Percentiles rank a stretch among this genome's conserved stretches.
phyloP scores from a whole-genome alignment of 2,797 vertebrate species.

The Urophycis tenuis region DNA sequence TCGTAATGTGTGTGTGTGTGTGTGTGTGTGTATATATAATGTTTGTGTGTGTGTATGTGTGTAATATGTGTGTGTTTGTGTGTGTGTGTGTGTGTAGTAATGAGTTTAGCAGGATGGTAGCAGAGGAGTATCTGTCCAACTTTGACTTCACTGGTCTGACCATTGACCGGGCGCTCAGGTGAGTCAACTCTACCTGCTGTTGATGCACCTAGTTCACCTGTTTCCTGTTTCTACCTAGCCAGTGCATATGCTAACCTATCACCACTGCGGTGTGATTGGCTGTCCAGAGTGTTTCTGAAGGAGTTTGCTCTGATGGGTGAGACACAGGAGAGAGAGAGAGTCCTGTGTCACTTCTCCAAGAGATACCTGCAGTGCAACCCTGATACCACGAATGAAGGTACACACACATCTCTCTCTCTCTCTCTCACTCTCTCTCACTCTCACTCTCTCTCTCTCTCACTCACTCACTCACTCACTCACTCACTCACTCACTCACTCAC shows the following conservation, averaged over 20 bases:
- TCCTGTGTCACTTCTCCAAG: constrained; percentile 89
- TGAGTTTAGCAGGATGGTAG: constrained; percentile 91
- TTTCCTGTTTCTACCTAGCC: no score
- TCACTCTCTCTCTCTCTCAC: not conserved
- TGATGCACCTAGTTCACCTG: no score
- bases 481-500: no score
- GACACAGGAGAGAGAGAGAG: constrained; percentile 91
- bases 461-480: constrained; percentile 17
- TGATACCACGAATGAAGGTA: constrained; percentile 78
- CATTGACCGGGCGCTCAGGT: constrained; percentile 94
- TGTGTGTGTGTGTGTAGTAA: constrained; percentile 67
- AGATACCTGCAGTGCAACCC: constrained; percentile 86
- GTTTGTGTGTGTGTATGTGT: not conserved
- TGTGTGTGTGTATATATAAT: not conserved
- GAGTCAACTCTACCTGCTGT: constrained; percentile 13
- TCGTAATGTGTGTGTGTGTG: not conserved
- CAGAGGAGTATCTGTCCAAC: constrained; percentile 88
- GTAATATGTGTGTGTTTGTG: not conserved
- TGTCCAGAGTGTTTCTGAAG: constrained; percentile 80
- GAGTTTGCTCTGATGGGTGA: constrained; percentile 92
- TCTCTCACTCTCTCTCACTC: not conserved
- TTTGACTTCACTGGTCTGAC: constrained; percentile 85
- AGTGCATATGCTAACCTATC: no score
- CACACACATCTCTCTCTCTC: constrained; percentile 3
- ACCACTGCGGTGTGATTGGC: not conserved